Conservation (phyloP, 37 sponge, comb jelly and placozoan genomes). For the Spongilla lacustris region DNA sequence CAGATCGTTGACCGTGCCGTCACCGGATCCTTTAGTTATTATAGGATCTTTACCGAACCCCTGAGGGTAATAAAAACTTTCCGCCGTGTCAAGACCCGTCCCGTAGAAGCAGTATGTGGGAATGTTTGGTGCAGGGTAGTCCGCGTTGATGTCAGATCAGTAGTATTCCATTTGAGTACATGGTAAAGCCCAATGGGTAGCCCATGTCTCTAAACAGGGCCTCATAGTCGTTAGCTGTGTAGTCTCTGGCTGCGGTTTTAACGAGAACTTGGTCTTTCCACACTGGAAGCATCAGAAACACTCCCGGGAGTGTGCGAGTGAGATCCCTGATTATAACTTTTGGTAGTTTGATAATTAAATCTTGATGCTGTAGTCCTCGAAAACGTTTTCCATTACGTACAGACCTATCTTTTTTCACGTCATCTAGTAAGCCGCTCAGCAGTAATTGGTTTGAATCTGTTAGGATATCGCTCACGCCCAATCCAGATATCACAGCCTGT, state of each 20-base stretch:
- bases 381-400: too few relatives aligned
- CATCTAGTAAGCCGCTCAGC: too few relatives aligned
- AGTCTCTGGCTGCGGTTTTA: constrained; percentile 33
- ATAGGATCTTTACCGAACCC: neutral
- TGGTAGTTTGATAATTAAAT: too few relatives aligned
- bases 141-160: constrained; percentile 23
- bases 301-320: neutral
- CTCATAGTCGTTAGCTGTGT: constrained; percentile 71
- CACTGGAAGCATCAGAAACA: neutral
- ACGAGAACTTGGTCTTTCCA: constrained; percentile 21
- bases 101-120: constrained; percentile 76
- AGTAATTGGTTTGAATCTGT: too few relatives aligned
- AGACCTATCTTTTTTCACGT: too few relatives aligned
- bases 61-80: constrained; percentile 6
- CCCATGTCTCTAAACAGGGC: constrained; percentile 48
- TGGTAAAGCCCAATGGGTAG: constrained; percentile 24
- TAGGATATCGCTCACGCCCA: too few relatives aligned
- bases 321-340: neutral
- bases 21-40: constrained; percentile 54
- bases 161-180: constrained; percentile 33
- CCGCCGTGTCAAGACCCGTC: constrained; percentile 12
- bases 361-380: too few relatives aligned
- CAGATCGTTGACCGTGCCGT: constrained; percentile 68
- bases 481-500: too few relatives aligned
- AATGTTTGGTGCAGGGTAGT: constrained; percentile 52